Base-by-base conservation (phyloP, 1,140 invertebrate species). In the Meloidogyne hapla region DNA sequence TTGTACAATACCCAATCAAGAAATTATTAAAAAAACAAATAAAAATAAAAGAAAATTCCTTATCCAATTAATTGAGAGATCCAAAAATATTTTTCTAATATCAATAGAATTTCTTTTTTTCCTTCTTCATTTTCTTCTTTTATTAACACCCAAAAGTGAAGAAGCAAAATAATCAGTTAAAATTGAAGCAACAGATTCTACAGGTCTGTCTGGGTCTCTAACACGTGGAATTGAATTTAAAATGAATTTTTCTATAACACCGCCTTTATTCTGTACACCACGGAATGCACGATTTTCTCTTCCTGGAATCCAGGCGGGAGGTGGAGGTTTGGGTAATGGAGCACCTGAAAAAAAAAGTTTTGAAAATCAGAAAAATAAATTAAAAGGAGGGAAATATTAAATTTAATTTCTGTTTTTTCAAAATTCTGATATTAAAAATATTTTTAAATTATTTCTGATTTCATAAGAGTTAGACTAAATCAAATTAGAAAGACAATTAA, bases 231-330 rank as follows among this genome's bases (percentile, higher is more conserved):
- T 86, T 9, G 84, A 78, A 73, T 86, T 87, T 45, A 86, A 75
- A 66, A 86, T 86, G 79, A 86, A 86, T 77, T 87, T 86, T 62
- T 86, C 84, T 65, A 86, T 86, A 15, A 87, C 69, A 8, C 86
- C 86, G 61, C 79, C 79, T 9, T 78, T 80, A 25, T 74, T 69
- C 15, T 77, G 68, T 10, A 83, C 80, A 48, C 84, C 84, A 63
- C 84, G 77, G 84, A 86, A 86, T 15, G 78, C 77, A 6, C 84
- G 63, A 72, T 86, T 86, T 67, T 86, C 84, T 42, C 78, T 74
- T n/a, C 84, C 84, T 13, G 86, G 86, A 6, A 86, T 82, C 84
- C 84, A 86, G 21, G 77, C 79, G 8, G 86, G 76, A n/a, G 86
- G 82, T 25, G 84, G 84, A 15, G 86, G 83, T 63, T 75, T 84